phyloP scores from a whole-genome alignment of 2,113 vertebrate species.

The Podiceps cristatus region DNA sequence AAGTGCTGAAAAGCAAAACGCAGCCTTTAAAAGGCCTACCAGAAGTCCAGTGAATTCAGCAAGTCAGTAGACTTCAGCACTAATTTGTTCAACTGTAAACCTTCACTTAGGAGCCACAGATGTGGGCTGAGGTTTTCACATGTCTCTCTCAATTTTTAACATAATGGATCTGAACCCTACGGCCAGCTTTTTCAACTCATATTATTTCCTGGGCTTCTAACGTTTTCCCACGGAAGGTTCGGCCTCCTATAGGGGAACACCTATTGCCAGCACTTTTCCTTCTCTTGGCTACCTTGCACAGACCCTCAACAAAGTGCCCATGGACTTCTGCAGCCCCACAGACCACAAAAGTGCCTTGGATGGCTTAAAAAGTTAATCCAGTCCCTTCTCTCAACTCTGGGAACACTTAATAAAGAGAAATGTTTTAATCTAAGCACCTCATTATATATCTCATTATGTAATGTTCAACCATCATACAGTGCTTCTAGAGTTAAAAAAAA shows the following conservation, averaged over 20 bases:
- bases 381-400: too few species aligned
- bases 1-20: background rate
- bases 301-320: rapidly evolving
- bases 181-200: background rate
- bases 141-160: background rate
- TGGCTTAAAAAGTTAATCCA: too few species aligned
- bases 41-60: rapidly evolving
- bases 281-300: background rate
- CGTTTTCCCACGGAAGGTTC: background rate
- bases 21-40: background rate
- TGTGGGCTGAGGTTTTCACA: background rate
- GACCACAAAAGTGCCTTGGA: too few species aligned
- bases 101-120: background rate
- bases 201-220: background rate
- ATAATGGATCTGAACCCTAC: background rate
- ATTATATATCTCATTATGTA: too few species aligned
- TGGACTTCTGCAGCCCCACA: background rate
- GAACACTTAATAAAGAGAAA: too few species aligned
- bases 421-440: too few species aligned
- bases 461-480: rapidly evolving
- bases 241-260: rapidly evolving
- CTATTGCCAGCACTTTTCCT: background rate
- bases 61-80: background rate
- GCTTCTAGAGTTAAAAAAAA: background rate
- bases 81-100: background rate